These are phyloP conservation scores for Montipora foliosa DNA, from an alignment of 64 coral and sea anemone species.

Conservation along the genomic window DNA sequence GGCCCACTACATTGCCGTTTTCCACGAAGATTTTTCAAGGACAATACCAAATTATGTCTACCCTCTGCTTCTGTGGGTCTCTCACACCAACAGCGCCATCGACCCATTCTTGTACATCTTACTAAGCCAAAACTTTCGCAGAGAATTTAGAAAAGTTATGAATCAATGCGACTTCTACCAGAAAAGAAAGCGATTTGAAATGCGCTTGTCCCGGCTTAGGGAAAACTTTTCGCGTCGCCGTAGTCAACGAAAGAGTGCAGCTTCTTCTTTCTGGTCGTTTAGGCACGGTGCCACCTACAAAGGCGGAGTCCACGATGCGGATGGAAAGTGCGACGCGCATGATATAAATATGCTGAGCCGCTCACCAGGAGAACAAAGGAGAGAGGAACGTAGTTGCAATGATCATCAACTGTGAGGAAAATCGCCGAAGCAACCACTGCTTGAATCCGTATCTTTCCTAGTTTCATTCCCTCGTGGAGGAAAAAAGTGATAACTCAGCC, in stretches of 20 bases:
- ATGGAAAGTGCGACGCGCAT: background rate
- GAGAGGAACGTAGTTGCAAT: background rate
- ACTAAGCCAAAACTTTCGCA: constrained; percentile 65
- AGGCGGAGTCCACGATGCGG: background rate
- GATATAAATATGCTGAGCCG: background rate
- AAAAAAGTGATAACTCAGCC: too few species aligned
- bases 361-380: background rate
- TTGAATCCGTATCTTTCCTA: too few species aligned
- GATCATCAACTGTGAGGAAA: background rate
- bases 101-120: constrained; percentile 65
- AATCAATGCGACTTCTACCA: constrained; percentile 29
- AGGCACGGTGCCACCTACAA: background rate
- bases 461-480: too few species aligned
- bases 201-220: background rate
- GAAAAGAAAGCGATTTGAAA: background rate
- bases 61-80: constrained; percentile 44
- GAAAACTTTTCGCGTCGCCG: background rate
- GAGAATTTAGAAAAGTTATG: constrained; percentile 31
- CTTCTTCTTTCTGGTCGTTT: background rate
- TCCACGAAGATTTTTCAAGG: background rate
- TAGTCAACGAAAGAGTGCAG: background rate
- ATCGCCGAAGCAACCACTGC: too few species aligned
- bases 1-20: constrained; percentile 56
- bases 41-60: constrained; percentile 1
- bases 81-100: constrained; percentile 55